Percentiles rank a stretch among this genome's conserved stretches.
phyloP scores from a whole-genome alignment of 2,888 invertebrate species.

The Sinohyriopsis cumingii region DNA sequence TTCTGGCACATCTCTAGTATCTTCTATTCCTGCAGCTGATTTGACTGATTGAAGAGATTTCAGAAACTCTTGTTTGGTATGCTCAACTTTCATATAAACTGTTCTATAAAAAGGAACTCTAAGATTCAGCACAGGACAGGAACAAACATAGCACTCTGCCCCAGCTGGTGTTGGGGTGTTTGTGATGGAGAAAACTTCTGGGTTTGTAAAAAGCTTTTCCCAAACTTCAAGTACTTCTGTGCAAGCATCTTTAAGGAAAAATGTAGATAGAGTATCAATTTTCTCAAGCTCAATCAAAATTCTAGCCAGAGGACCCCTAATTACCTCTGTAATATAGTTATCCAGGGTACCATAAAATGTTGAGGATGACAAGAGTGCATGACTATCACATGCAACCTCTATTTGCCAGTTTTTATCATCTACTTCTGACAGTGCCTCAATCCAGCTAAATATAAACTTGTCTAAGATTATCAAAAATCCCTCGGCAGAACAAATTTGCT shows the following conservation, averaged over 20 bases:
- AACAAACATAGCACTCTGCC: conserved; percentile 40
- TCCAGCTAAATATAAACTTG: conserved; percentile 4
- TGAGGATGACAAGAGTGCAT: conserved; percentile 19
- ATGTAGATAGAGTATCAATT: conserved; percentile 20
- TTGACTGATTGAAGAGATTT: conserved; percentile 22
- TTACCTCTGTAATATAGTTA: conserved; percentile 15
- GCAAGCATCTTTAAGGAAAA: conserved; percentile 17
- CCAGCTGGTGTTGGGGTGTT: conserved; percentile 24
- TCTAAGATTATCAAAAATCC: conserved; percentile 12
- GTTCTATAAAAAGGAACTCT: conserved; percentile 32
- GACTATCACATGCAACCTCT: conserved; percentile 27
- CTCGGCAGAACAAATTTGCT: not conserved
- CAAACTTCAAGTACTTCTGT: conserved; percentile 13
- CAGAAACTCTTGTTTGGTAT: conserved; percentile 31
- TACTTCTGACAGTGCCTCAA: not conserved
- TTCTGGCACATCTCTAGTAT: conserved; percentile 29
- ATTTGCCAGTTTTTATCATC: conserved; percentile 23
- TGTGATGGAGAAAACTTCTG: conserved; percentile 17
- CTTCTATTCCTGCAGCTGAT: conserved; percentile 27
- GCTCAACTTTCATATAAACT: conserved; percentile 26
- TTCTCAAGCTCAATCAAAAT: conserved; percentile 28
- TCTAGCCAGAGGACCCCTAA: conserved; percentile 33
- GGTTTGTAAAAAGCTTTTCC: conserved; percentile 12
- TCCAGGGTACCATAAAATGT: conserved; percentile 33
- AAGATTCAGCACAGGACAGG: conserved; percentile 11